phyloP scores from a whole-genome alignment of 2,888 invertebrate genomes.

The Achlya flavicornis region DNA sequence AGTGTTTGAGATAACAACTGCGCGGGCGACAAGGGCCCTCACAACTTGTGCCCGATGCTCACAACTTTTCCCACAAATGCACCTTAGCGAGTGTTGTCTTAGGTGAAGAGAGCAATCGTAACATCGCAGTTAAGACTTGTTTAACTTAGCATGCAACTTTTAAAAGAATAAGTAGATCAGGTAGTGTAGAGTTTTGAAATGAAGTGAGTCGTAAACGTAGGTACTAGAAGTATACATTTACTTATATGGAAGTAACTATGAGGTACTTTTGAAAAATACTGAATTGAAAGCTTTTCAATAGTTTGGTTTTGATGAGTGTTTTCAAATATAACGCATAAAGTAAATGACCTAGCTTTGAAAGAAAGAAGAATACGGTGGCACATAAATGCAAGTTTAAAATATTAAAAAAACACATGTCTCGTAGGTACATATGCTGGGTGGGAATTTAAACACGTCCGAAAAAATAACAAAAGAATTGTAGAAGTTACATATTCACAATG shows the following conservation, averaged over 20 bases:
- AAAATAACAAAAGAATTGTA: no score
- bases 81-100: conserved; percentile 48
- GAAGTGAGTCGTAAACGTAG: neutral
- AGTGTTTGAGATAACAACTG: conserved; percentile 72
- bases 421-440: no score
- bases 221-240: neutral
- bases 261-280: no score
- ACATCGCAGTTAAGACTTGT: conserved; percentile 19
- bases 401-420: no score
- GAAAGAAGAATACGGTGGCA: no score
- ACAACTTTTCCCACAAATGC: conserved; percentile 54
- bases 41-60: conserved; percentile 53
- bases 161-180: neutral
- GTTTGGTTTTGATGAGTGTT: no score
- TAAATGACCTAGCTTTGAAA: no score
- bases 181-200: neutral
- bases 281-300: no score
- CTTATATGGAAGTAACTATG: neutral
- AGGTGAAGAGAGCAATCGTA: conserved; percentile 32
- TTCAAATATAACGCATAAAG: no score
- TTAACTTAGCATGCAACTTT: conserved; percentile 8
- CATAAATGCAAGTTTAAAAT: no score
- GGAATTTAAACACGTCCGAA: no score
- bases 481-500: no score
- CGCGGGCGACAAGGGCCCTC: conserved; percentile 61